Conservation (phyloP, 2,888 invertebrate species). For the Mesopsocus fuscifrons region DNA sequence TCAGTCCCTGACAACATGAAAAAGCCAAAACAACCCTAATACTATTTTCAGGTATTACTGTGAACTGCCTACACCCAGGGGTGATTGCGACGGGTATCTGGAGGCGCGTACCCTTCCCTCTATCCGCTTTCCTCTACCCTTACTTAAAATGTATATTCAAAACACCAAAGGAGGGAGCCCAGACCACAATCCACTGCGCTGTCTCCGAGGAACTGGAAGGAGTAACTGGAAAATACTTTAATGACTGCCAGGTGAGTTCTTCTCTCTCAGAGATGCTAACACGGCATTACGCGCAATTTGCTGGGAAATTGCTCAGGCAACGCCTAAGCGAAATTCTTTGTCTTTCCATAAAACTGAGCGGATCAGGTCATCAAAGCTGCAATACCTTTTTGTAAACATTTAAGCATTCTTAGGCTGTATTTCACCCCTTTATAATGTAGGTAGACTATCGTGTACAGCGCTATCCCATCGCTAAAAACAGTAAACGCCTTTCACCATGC, state of each 20-base stretch:
- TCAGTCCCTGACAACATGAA: too few species aligned
- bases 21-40: too few species aligned
- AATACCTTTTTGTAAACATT: too few species aligned
- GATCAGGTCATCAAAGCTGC: background rate
- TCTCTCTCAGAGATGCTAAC: background rate
- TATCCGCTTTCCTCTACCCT: slow-evolving; percentile 45
- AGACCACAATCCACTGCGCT: slow-evolving; percentile 60
- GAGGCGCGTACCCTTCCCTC: slow-evolving; percentile 55
- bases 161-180: slow-evolving; percentile 56
- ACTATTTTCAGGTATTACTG: slow-evolving; percentile 39
- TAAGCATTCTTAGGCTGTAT: too few species aligned
- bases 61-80: slow-evolving; percentile 75
- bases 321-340: too few species aligned
- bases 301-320: too few species aligned
- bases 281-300: too few species aligned
- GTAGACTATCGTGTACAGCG: too few species aligned
- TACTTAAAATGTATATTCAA: slow-evolving; percentile 56
- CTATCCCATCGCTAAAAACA: too few species aligned
- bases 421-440: too few species aligned
- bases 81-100: slow-evolving; percentile 70
- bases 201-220: slow-evolving; percentile 52
- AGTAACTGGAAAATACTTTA: slow-evolving; percentile 57
- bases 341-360: background rate
- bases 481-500: too few species aligned
- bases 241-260: slow-evolving; percentile 50